Evolutionary conservation across 1,140 invertebrate species (phyloP).

Genomic region (Tetragonula clypearis): DNA sequence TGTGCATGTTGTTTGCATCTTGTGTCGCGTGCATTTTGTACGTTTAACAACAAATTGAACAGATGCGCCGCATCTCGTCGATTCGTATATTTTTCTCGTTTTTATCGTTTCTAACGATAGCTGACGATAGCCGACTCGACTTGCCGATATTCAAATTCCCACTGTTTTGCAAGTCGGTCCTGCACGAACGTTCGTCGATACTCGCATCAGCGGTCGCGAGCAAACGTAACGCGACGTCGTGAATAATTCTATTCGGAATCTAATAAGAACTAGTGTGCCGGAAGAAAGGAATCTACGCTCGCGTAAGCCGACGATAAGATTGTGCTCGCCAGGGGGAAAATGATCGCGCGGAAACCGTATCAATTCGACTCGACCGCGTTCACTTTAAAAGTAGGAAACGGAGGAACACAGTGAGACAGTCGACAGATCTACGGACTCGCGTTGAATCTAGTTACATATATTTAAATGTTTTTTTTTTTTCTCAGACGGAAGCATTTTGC

Average conservation of each 20-base stretch:
- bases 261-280: slow-evolving; percentile 13
- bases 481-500: neutral
- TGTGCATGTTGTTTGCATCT: neutral
- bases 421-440: neutral
- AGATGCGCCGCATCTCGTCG: neutral
- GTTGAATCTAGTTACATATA: neutral
- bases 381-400: neutral
- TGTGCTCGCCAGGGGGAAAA: slow-evolving; percentile 1
- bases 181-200: neutral
- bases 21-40: neutral
- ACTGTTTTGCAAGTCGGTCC: slow-evolving; percentile 3
- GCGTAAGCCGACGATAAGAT: slow-evolving; percentile 29
- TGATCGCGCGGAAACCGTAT: slow-evolving; percentile 4
- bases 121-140: neutral
- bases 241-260: slow-evolving; percentile 22
- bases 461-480: slow-evolving; percentile 1
- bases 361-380: neutral
- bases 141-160: neutral
- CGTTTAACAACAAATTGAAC: neutral
- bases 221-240: neutral
- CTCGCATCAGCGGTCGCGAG: neutral
- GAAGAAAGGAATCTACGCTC: slow-evolving; percentile 8
- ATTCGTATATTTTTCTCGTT: neutral
- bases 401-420: neutral
- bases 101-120: neutral